Evolutionary conservation across 2,888 invertebrate genomes (phyloP), one percentile per base, ranked within the genome.

Genomic region (Myopa testacea): DNA sequence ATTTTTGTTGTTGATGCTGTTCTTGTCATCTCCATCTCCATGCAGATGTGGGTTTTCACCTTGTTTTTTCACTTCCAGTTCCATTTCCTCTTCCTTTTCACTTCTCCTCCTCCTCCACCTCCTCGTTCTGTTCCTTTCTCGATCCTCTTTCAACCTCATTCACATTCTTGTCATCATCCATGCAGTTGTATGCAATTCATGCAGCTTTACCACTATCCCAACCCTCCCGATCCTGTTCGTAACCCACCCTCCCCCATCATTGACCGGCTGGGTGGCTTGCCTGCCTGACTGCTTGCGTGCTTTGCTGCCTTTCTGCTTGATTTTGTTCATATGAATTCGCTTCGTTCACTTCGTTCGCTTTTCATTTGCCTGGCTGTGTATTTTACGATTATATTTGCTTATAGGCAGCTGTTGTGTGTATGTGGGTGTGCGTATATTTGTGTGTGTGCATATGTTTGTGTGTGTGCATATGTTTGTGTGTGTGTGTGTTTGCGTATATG

Each of bases 381-480:
- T 14, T 55, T 55, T 8, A 55, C 16, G 16, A 55, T 55, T 55
- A 12, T 65, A 38, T 38, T 37, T 38, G 65, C 38, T 3, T 65
- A 16, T 8, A 38, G 26, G 34, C 10, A 26, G 55, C 55, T 65
- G 38, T 65, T 62, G 62, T 2, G 10, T 45, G 7, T 45, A 45
- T 45, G 45, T 10, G 45, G 5, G n/a, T 26, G 62, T 10, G 34
- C n/a, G 62, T 19, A 8, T 26, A 3, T 26, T 5, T 62, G 10
- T 62, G 26, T 62, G 62, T 8, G 26, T 62, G n/a, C 4, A 7
- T 62, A 19, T 62, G 26, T 26, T 4, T 19, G 40, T 58, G 60
- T 38, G 58, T 58, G 38, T 55, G 34, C 14, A 34, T 73, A n/a
- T 60, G 73, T 60, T 60, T 26, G 52, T n/a, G 14, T 65, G 63